Evolutionary conservation across 53 echinoderm and acorn worm genomes (phyloP).

Genomic region (Echinometra lucunter): DNA sequence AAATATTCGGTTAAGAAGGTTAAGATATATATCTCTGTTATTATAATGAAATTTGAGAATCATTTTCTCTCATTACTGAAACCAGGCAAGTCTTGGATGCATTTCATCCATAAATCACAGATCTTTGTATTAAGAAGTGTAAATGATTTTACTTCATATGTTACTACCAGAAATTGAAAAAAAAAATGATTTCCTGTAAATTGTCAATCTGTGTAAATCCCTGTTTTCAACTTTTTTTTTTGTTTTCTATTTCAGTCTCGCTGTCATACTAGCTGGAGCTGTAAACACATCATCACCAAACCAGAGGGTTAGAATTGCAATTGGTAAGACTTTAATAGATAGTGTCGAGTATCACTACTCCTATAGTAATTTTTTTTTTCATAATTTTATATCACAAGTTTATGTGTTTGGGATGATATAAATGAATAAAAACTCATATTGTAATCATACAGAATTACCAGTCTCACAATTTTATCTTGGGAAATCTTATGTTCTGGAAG

Average conservation of each 20-base stretch:
- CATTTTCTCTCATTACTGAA: not conserved
- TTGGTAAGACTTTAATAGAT: constrained; percentile 88
- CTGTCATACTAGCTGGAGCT: constrained; percentile 82
- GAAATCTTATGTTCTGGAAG: too few species aligned
- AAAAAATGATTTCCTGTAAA: not conserved
- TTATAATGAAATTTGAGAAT: not conserved
- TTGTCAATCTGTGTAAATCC: not conserved
- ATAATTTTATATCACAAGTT: too few species aligned
- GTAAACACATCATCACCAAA: constrained; percentile 71
- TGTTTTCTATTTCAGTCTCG: constrained; percentile 66
- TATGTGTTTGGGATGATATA: too few species aligned
- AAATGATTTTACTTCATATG: not conserved
- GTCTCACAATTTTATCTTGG: too few species aligned
- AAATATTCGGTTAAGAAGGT: not conserved
- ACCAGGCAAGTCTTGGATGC: not conserved
- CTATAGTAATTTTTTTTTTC: too few species aligned
- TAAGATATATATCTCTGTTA: not conserved
- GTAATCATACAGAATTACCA: too few species aligned
- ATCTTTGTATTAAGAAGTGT: not conserved
- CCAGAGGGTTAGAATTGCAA: constrained; percentile 78
- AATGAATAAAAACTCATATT: too few species aligned
- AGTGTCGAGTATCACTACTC: too few species aligned
- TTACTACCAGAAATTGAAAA: not conserved
- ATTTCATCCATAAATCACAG: not conserved
- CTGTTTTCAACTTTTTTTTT: not conserved